phyloP scores from a whole-genome alignment of 2,797 vertebrate genomes.

The Enteromius radiatus region DNA sequence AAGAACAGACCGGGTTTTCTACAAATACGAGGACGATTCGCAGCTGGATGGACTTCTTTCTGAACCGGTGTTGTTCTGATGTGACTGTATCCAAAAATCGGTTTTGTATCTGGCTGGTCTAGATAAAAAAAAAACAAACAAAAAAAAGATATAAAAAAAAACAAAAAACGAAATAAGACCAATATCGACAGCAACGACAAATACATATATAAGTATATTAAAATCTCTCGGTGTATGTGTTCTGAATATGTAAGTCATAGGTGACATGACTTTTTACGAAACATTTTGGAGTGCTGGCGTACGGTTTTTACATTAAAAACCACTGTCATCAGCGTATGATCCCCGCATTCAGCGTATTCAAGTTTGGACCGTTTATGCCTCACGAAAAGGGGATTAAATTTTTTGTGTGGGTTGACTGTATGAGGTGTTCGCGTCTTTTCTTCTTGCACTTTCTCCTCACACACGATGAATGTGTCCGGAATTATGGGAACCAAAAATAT shows the following conservation, averaged over 20 bases:
- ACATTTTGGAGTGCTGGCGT: constrained; percentile 81
- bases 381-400: constrained; percentile 78
- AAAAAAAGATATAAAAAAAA: constrained; percentile 65
- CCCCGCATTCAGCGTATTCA: constrained; percentile 76
- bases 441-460: constrained; percentile 45
- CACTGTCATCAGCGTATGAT: constrained; percentile 79
- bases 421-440: constrained; percentile 62
- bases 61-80: constrained; percentile 81
- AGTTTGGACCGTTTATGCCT: constrained; percentile 79
- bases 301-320: constrained; percentile 95
- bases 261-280: constrained; percentile 83
- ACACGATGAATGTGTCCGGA: not conserved
- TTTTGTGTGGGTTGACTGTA: constrained; percentile 80
- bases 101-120: constrained; percentile 98
- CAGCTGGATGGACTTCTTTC: constrained; percentile 72
- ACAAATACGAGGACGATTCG: constrained; percentile 63
- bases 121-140: constrained; percentile 83
- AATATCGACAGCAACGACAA: constrained; percentile 61
- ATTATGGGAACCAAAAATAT: too few species aligned
- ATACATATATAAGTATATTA: constrained; percentile 86
- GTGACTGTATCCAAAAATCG: constrained; percentile 82
- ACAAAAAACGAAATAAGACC: constrained; percentile 74
- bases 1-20: constrained; percentile 66
- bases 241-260: constrained; percentile 87
- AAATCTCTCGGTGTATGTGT: constrained; percentile 85